Base-by-base conservation (phyloP, 2,797 vertebrate species). In the Poecile montanus region DNA sequence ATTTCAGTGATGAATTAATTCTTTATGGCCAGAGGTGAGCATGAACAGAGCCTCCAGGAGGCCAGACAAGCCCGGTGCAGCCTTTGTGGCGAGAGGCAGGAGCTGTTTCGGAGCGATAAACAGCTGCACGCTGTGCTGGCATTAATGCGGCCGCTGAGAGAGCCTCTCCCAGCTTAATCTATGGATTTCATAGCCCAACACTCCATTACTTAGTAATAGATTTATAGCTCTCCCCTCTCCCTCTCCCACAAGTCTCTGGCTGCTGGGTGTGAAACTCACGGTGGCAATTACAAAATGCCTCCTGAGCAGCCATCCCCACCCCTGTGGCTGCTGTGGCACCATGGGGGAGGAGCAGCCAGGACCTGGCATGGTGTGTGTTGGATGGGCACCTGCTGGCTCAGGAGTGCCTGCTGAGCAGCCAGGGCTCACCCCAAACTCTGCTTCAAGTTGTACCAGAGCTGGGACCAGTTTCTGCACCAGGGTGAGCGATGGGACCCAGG, bases 181-280 rank as follows among this genome's bases (percentile, higher is more conserved):
- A 34, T 38, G 80, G 67, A 88, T 94, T 94, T 86, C 94, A 88
- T 36, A 91, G 85, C 73, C 91, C 88, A 78, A 48, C 58, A 62
- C 66, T 83, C 89, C 79, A 93, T 95, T 90, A 78, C 40, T 90
- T 85, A 83, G 87, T 85, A 68, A 89, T 62, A 82, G 77, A 89
- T 85, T 89, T 91, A 90, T 32, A 81, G 76, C 60, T 86, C 62
- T 85, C 62, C 25, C 27, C 13, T 8, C 12, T 18, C 42, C 29
- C 36, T 47, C 27, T 26, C 27, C 22, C 4, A 13, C 51, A 50
- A 15, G 85, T 79, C 72, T 88, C 88, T 90, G 89, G 62, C 70
- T 84, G 65, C 73, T 70, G 47, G 32, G 2, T 15, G 3, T 56
- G 83, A 81, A 75, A 38, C 44, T 56, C 57, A 6, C 2, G 51